Evolutionary conservation across 2,797 vertebrate species (phyloP).

Genomic region (Protonibea diacanthus): DNA sequence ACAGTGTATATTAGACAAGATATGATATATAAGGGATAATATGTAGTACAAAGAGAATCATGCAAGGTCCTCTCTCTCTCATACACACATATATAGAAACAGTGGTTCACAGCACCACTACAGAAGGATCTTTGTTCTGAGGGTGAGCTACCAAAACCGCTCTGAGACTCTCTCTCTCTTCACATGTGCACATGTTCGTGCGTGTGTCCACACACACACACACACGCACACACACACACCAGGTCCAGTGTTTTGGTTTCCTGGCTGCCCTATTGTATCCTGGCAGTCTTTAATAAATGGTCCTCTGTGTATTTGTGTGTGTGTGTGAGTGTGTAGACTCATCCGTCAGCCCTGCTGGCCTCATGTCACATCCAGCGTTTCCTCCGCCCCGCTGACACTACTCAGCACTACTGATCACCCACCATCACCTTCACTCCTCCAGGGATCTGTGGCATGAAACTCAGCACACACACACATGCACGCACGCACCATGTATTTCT

Average conservation of each 20-base stretch:
- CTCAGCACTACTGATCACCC: slow-evolving; percentile 82
- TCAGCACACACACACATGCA: slow-evolving; percentile 39
- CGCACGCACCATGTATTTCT: slow-evolving; percentile 19
- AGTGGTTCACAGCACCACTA: slow-evolving; percentile 69
- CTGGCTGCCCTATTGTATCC: slow-evolving; percentile 79
- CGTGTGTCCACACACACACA: slow-evolving; percentile 11
- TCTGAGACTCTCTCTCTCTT: slow-evolving; percentile 64
- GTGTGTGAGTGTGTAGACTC: slow-evolving; percentile 68
- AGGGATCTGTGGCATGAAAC: slow-evolving; percentile 60
- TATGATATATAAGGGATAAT: slow-evolving; percentile 11
- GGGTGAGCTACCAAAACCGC: slow-evolving; percentile 70
- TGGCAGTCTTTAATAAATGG: slow-evolving; percentile 83
- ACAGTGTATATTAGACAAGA: not conserved
- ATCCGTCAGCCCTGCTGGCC: slow-evolving; percentile 75
- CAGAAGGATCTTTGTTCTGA: slow-evolving; percentile 82
- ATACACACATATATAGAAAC: slow-evolving; percentile 36
- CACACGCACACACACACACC: slow-evolving; percentile 42
- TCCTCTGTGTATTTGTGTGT: slow-evolving; percentile 79
- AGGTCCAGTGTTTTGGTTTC: slow-evolving; percentile 82
- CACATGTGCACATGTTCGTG: slow-evolving; percentile 56
- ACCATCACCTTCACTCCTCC: slow-evolving; percentile 76
- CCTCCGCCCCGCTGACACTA: slow-evolving; percentile 76
- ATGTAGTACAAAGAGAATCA: slow-evolving; percentile 38
- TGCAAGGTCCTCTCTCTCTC: slow-evolving; percentile 1
- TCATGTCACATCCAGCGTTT: slow-evolving; percentile 80